Base-by-base conservation (phyloP, 2,888 invertebrate genomes). In the Lobophora halterata region DNA sequence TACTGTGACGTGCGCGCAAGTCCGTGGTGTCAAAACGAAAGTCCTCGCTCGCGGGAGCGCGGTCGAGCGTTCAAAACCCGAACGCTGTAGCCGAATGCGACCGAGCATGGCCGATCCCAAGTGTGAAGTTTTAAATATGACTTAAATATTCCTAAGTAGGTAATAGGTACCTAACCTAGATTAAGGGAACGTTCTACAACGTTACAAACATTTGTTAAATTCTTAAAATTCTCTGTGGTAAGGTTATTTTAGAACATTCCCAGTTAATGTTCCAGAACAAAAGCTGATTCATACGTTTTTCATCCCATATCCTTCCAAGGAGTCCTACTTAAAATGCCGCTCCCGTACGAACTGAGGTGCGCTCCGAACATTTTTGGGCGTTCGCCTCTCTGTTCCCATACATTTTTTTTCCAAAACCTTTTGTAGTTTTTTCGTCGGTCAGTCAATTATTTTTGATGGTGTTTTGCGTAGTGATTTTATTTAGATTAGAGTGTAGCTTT, bases 311-410 rank as follows among this genome's bases (percentile, higher is more conserved):
- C 78, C 81, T 65, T 76, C 69, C 69, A 74, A 73, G 78, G 73
- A 67, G 65, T 61, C 62, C 76, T 83, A 61, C 70, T 86, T 85
- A 71, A 83, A 78, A 86, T 86, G 85, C 86, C 79, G 45, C 64
- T 71, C 75, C 65, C 79, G 86, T 81, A 68, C 64, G 35, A 47
- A 36, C 50, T 52, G 60, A 69, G 69, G 68, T 71, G 76, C 76
- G 71, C 64, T 74, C 76, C 75, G 46, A 65, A 79, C 80, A 85
- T 85, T 72, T 77, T 82, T 79, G 70, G 76, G 78, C 78, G 82
- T 81, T 65, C 73, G 58, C 58, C 58, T 60, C 61, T 61, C 56
- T 67, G 67, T 79, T 79, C 81, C 75, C 79, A 79, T 70, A 62
- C 58, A 55, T 72, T 77, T 79, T 74, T 73, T 65, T 58, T 11